Base-by-base conservation (phyloP, 2,797 vertebrate genomes). In the Bovichtus variegatus region DNA sequence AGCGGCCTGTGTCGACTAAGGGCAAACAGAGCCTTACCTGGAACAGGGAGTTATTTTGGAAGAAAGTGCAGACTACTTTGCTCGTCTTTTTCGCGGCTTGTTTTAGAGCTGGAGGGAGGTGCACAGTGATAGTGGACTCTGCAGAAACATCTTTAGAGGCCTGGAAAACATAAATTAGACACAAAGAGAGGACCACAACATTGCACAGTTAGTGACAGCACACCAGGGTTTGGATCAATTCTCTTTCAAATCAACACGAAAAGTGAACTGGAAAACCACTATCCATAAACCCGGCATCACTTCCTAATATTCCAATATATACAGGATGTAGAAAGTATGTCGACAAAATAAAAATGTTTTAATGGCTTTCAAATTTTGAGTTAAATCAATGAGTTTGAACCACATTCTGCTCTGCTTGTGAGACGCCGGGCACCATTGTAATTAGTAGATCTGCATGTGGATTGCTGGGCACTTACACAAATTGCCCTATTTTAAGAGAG, bases 41-140 rank as follows among this genome's bases (percentile, higher is more conserved):
- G 66, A 94, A 94, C 16, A 89, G 2, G 3, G 79, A 50, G 64
- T 64, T 89, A 65, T 91, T 85, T 25, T 65, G 86, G 86, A 83
- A 92, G 91, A 89, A 93, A 2, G 93, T 94, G 43, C 78, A 89
- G 38, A 89, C 41, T 1, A 94, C 91, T 68, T 91, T 94, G 69
- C 6, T 86, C 1, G 31, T 86, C 0, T 3, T 76, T 15, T 40
- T 82, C 2, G 27, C 59, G 5, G 41, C 57, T 9, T 51, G 7
- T 58, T 90, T 90, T 21, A 96, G 63, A 34, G 78, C 67, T 1
- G 78, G 9, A 0, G 95, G 95, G 6, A 96, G 80, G 19, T 87
- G 44, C 64, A 96, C 53, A 0, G 51, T 80, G 13, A 82, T 71
- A 0, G 6, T 13, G 2, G 5, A 44, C 36, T 78, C 5, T 64